Conservation (phyloP, 2,113 vertebrate species). For the Notiomystis cincta region DNA sequence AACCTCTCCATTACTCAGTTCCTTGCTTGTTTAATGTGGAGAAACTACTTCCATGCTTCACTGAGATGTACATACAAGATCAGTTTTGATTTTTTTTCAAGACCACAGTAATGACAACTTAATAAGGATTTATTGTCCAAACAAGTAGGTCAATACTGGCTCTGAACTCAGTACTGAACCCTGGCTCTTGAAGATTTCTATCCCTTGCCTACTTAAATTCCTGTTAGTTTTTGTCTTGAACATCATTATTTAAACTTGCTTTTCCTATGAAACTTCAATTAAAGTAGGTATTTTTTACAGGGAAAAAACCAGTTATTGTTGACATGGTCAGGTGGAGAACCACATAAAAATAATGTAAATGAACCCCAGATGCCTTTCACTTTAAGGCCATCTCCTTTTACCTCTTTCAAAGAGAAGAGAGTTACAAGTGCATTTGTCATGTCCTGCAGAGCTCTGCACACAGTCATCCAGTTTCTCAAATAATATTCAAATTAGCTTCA, state of each 20-base stretch:
- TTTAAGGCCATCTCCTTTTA: neutral
- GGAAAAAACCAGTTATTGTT: neutral
- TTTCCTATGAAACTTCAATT: neutral
- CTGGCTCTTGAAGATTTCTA: neutral
- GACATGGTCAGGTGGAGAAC: neutral
- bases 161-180: neutral
- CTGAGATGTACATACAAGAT: neutral
- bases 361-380: neutral
- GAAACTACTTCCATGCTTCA: neutral
- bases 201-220: neutral
- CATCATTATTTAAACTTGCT: neutral
- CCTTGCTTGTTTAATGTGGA: neutral
- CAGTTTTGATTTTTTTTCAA: neutral
- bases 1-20: neutral
- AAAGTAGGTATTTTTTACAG: neutral
- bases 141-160: neutral
- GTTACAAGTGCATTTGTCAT: neutral
- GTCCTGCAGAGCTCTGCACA: neutral
- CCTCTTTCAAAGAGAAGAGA: neutral
- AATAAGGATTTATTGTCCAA: neutral
- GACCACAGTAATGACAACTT: neutral
- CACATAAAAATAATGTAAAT: neutral
- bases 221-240: neutral
- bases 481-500: constrained; percentile 44
- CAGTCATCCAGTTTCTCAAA: neutral